phyloP scores from a whole-genome alignment of 2,797 vertebrate species.

The Sebastolobus altivelis region DNA sequence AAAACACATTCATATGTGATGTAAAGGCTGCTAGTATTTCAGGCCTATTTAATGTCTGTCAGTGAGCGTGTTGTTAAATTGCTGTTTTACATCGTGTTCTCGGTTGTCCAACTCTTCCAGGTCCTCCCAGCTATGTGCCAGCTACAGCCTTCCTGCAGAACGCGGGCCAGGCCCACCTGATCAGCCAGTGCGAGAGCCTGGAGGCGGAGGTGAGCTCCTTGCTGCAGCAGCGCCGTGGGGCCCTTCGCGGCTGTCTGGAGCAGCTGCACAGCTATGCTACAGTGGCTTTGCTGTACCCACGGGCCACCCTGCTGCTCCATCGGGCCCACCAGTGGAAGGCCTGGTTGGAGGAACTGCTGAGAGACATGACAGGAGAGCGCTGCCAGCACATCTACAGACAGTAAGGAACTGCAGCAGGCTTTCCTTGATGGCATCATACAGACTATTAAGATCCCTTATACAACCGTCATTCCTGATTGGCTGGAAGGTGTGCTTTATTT shows the following conservation, averaged over 20 bases:
- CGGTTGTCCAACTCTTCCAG: constrained; percentile 71
- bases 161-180: constrained; percentile 96
- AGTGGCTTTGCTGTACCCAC: constrained; percentile 94
- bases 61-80: background rate
- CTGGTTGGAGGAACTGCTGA: constrained; percentile 96
- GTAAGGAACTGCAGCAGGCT: constrained; percentile 79
- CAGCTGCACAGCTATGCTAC: constrained; percentile 98
- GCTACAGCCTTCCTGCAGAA: constrained; percentile 98
- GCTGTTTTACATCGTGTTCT: background rate
- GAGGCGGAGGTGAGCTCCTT: constrained; percentile 93
- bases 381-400: constrained; percentile 94
- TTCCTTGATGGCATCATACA: background rate
- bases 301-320: constrained; percentile 92
- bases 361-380: constrained; percentile 91
- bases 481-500: background rate
- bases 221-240: constrained; percentile 93
- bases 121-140: constrained; percentile 97
- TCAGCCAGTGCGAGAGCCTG: constrained; percentile 95
- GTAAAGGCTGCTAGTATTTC: background rate
- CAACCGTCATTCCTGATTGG: background rate
- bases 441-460: too few species aligned
- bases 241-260: constrained; percentile 93
- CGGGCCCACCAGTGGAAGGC: constrained; percentile 95
- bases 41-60: background rate
- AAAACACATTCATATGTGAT: background rate